Percentiles rank a stretch among this genome's conserved stretches.
phyloP scores from a whole-genome alignment of 2,888 invertebrate species.

The Tricholauxania praeusta region DNA sequence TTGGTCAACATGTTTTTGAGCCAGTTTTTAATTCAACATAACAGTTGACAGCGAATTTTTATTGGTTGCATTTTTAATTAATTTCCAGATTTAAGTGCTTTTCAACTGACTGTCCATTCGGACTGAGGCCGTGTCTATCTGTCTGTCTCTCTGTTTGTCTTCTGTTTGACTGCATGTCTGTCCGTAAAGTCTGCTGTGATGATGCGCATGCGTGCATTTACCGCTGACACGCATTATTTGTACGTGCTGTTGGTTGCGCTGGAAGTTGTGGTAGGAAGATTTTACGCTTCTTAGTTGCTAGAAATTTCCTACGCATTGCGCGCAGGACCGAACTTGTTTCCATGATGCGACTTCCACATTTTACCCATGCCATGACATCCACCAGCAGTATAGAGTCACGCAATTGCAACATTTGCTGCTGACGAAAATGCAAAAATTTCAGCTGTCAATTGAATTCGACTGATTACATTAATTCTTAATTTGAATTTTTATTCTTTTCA shows the following conservation, averaged over 20 bases:
- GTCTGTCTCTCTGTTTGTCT: neutral
- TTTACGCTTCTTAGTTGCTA: too few species aligned
- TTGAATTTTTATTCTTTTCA: neutral
- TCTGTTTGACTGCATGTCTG: neutral
- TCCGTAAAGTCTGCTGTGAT: neutral
- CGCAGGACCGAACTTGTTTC: neutral
- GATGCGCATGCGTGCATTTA: constrained; percentile 40
- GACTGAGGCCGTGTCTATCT: constrained; percentile 8
- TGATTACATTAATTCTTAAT: constrained; percentile 11
- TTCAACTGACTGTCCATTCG: neutral
- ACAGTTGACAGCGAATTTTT: constrained; percentile 3
- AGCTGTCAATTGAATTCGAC: neutral
- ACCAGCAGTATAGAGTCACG: neutral
- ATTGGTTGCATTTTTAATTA: constrained; percentile 12
- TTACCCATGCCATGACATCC: too few species aligned
- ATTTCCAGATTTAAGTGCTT: constrained; percentile 20
- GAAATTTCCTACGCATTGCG: neutral
- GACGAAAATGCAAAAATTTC: constrained; percentile 3
- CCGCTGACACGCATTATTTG: constrained; percentile 50
- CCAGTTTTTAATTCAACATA: neutral
- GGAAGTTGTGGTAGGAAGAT: too few species aligned
- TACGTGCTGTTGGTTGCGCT: constrained; percentile 40
- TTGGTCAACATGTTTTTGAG: neutral
- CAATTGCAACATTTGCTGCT: constrained; percentile 1
- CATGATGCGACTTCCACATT: constrained; percentile 16